Percentiles rank a stretch among this genome's conserved stretches.
phyloP scores from a whole-genome alignment of 2,113 vertebrate genomes.

The Cairina moschata region DNA sequence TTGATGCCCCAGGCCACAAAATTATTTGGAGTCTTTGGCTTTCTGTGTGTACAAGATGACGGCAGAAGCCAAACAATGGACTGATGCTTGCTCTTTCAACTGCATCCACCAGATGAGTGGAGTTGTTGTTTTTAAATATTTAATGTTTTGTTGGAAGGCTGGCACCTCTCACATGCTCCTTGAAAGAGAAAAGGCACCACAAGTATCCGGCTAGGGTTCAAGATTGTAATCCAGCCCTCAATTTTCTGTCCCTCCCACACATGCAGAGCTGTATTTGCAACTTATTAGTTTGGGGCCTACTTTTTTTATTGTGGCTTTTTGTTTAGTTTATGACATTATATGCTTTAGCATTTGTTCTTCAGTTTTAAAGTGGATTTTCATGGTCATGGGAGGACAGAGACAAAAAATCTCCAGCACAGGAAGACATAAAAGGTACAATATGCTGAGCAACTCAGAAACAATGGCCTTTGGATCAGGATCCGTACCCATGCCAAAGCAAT shows the following conservation, averaged over 20 bases:
- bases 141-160: not conserved
- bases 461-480: not conserved
- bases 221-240: not conserved
- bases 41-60: slow-evolving; percentile 13
- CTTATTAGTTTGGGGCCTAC: not conserved
- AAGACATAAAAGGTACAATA: not conserved
- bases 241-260: not conserved
- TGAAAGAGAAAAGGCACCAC: not conserved
- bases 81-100: slow-evolving; percentile 44
- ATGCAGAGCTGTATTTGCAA: not conserved
- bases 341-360: not conserved
- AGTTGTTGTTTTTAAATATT: slow-evolving; percentile 28
- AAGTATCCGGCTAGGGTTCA: not conserved
- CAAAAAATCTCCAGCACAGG: not conserved
- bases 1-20: slow-evolving; percentile 44
- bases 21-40: slow-evolving; percentile 53
- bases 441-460: not conserved
- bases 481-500: not conserved
- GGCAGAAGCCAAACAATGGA: slow-evolving; percentile 35
- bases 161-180: not conserved
- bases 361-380: not conserved
- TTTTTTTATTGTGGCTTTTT: not conserved
- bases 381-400: not conserved
- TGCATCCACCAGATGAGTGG: not conserved
- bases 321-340: not conserved